These are phyloP conservation scores for Troides aeacus DNA, from an alignment of 2,888 invertebrate genomes.

Conservation along the genomic window DNA sequence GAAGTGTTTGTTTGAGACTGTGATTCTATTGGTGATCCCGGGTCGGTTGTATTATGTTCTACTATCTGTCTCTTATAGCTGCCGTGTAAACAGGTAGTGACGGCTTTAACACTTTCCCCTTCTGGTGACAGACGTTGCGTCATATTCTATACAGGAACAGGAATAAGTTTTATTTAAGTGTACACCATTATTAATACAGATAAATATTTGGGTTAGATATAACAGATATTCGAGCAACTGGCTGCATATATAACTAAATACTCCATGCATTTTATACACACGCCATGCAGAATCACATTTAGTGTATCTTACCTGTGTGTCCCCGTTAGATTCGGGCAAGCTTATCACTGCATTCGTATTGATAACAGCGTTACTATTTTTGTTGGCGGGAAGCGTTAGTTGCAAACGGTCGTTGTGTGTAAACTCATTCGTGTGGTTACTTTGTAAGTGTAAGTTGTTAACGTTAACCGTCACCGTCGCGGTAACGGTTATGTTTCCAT, in stretches of 20 bases:
- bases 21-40: slow-evolving; percentile 66
- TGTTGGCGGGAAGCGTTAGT: slow-evolving; percentile 77
- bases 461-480: slow-evolving; percentile 93
- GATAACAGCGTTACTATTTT: slow-evolving; percentile 67
- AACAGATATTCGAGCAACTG: slow-evolving; percentile 36
- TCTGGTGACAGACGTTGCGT: slow-evolving; percentile 86
- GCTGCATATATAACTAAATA: slow-evolving; percentile 35
- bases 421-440: slow-evolving; percentile 75
- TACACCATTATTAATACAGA: slow-evolving; percentile 33
- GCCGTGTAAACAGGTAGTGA: slow-evolving; percentile 83
- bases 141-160: slow-evolving; percentile 81
- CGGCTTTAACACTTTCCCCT: slow-evolving; percentile 82
- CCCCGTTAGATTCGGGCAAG: slow-evolving; percentile 62
- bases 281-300: slow-evolving; percentile 46
- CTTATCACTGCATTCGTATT: slow-evolving; percentile 60
- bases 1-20: slow-evolving; percentile 69
- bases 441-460: slow-evolving; percentile 79
- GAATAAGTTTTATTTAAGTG: slow-evolving; percentile 53
- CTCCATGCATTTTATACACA: slow-evolving; percentile 40
- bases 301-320: slow-evolving; percentile 63
- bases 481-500: slow-evolving; percentile 89
- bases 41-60: slow-evolving; percentile 65
- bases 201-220: slow-evolving; percentile 28
- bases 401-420: slow-evolving; percentile 73
- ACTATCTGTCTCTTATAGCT: slow-evolving; percentile 81